A percentile compares a stretch with the other conserved stretches of the same genome.
phyloP scores from a whole-genome alignment of 2,888 invertebrate species.

The Microctonus aethiopoides region DNA sequence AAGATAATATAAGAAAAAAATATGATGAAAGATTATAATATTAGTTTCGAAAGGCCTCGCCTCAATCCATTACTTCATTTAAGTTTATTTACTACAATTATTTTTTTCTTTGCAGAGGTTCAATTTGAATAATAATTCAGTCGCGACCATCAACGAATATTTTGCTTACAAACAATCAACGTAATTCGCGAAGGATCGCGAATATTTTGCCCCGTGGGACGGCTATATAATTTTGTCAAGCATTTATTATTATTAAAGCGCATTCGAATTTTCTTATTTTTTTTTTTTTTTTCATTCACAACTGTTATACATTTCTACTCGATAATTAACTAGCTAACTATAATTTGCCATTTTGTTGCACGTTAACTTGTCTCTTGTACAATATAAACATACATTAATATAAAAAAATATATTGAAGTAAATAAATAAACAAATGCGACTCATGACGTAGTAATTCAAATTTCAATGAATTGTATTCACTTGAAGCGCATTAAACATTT shows the following conservation, averaged over 20 bases:
- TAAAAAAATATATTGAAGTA: neutral
- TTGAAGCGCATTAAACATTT: too few relatives aligned
- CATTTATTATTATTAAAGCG: neutral
- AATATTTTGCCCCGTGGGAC: neutral
- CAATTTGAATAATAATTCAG: constrained; percentile 32
- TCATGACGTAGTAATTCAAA: too few relatives aligned
- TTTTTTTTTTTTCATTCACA: neutral
- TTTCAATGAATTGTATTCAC: too few relatives aligned
- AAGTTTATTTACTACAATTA: constrained; percentile 18
- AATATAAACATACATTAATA: neutral
- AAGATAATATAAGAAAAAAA: too few relatives aligned
- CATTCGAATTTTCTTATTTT: neutral
- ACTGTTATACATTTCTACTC: neutral
- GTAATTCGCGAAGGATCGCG: constrained; percentile 20
- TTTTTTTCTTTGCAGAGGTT: neutral
- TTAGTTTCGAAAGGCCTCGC: constrained; percentile 7
- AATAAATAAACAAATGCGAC: neutral
- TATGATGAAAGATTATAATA: neutral
- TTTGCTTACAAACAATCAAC: neutral
- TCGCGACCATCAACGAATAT: constrained; percentile 11
- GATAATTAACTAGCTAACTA: neutral
- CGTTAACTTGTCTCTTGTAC: neutral
- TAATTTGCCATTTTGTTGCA: neutral
- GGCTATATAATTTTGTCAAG: neutral
- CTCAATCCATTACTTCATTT: constrained; percentile 28